Percentiles rank a stretch among this genome's conserved stretches.
Conservation (phyloP, 1,140 invertebrate species). For the Drosophila takahashii region DNA sequence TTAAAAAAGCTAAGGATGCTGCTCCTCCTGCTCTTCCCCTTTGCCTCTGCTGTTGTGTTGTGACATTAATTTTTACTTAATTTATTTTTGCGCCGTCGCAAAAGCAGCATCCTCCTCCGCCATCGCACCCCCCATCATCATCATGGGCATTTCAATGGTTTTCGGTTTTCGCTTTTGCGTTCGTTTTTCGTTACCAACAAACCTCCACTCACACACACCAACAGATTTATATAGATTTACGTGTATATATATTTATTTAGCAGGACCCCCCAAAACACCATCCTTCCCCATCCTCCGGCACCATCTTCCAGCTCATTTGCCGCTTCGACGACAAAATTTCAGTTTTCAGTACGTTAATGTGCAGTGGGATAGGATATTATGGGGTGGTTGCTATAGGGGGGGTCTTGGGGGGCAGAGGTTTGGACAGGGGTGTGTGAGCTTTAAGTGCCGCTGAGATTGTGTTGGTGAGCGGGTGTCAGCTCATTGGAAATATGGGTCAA, state of each 20-base stretch:
- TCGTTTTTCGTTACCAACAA: constrained; percentile 66
- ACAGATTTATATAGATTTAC: constrained; percentile 42
- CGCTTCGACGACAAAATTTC: constrained; percentile 82
- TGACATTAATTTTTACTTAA: constrained; percentile 83
- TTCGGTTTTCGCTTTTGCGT: constrained; percentile 63
- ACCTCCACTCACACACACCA: constrained; percentile 15
- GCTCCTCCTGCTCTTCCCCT: background rate
- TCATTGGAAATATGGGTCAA: constrained; percentile 81
- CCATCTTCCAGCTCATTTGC: constrained; percentile 77
- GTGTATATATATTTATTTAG: constrained; percentile 51
- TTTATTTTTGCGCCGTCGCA: constrained; percentile 82
- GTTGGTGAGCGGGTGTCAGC: constrained; percentile 42
- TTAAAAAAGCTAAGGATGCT: constrained; percentile 58
- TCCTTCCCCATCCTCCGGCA: background rate
- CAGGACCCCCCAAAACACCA: constrained; percentile 27
- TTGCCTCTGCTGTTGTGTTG: constrained; percentile 33
- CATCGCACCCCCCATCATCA: constrained; percentile 1
- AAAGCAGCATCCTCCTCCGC: constrained; percentile 50
- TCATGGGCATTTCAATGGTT: constrained; percentile 52
- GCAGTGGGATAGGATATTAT: constrained; percentile 18
- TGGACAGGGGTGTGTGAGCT: constrained; percentile 57
- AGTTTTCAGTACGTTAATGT: constrained; percentile 79
- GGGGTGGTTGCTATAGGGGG: background rate
- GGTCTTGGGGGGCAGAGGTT: background rate
- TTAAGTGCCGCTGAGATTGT: constrained; percentile 65